These are phyloP conservation scores for Busseola fusca DNA, from an alignment of 2,888 invertebrate species.

Conservation along the genomic window DNA sequence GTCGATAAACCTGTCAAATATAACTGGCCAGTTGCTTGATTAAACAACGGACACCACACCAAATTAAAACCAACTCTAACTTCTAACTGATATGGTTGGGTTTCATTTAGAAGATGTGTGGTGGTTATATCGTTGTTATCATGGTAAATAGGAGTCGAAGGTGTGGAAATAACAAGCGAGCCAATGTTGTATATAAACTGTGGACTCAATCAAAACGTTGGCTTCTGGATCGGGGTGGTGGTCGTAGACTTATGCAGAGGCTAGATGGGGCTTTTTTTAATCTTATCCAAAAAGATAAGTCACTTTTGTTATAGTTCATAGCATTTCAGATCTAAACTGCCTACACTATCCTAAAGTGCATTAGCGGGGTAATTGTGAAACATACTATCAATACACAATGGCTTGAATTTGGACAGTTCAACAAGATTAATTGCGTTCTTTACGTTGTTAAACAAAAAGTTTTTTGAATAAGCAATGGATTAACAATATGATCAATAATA, in stretches of 20 bases:
- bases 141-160: conserved; percentile 55
- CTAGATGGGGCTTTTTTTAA: conserved; percentile 15
- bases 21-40: conserved; percentile 65
- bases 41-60: conserved; percentile 54
- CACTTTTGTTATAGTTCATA: not conserved
- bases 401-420: too few species aligned
- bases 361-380: too few species aligned
- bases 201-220: conserved; percentile 66
- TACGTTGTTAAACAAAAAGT: too few species aligned
- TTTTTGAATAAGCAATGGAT: too few species aligned
- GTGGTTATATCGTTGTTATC: conserved; percentile 38
- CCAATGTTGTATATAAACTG: conserved; percentile 66
- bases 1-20: conserved; percentile 70
- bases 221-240: conserved; percentile 61
- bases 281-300: not conserved
- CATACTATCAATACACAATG: too few species aligned
- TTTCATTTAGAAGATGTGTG: conserved; percentile 7
- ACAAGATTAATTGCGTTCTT: too few species aligned
- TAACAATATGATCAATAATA: too few species aligned
- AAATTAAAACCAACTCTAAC: conserved; percentile 17
- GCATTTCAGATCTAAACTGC: not conserved
- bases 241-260: conserved; percentile 17
- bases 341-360: not conserved
- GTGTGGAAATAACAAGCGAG: conserved; percentile 70
- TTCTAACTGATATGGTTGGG: not conserved